Percentiles rank a stretch among this genome's conserved stretches.
These are phyloP conservation scores for Anguilla rostrata DNA, from an alignment of 2,113 vertebrate genomes.

Conservation along the genomic window DNA sequence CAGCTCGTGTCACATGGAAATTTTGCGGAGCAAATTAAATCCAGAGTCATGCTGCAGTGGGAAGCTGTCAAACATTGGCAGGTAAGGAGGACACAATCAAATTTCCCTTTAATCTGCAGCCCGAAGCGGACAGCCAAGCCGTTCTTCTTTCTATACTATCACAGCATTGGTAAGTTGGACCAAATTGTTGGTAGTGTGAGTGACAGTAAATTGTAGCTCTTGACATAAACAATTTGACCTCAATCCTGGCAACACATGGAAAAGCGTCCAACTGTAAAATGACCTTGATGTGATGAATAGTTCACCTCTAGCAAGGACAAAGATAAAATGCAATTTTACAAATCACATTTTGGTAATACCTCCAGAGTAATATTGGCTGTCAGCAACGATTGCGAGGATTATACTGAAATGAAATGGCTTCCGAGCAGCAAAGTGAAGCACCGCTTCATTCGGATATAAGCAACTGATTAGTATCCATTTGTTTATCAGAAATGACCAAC, in stretches of 20 bases:
- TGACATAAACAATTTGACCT: constrained; percentile 60
- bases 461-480: not conserved
- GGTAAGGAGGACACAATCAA: no score
- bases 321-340: constrained; percentile 6
- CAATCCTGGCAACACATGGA: constrained; percentile 42
- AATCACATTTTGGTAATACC: not conserved
- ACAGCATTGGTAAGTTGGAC: constrained; percentile 46
- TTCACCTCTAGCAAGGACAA: constrained; percentile 11
- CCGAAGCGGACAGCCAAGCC: constrained; percentile 42
- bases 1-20: no score
- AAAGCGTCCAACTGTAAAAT: not conserved
- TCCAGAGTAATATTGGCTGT: no score
- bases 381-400: not conserved
- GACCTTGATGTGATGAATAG: constrained; percentile 13
- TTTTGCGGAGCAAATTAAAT: no score
- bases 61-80: no score
- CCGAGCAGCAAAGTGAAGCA: not conserved
- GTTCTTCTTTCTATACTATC: constrained; percentile 59
- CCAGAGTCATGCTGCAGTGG: no score
- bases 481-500: not conserved
- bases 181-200: constrained; percentile 60
- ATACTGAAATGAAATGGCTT: not conserved
- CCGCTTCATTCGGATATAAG: not conserved
- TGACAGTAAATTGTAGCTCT: constrained; percentile 61
- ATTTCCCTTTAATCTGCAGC: constrained; percentile 20